Evolutionary conservation across 1,140 invertebrate species (phyloP).

Genomic region (Polypedilum pembai): DNA sequence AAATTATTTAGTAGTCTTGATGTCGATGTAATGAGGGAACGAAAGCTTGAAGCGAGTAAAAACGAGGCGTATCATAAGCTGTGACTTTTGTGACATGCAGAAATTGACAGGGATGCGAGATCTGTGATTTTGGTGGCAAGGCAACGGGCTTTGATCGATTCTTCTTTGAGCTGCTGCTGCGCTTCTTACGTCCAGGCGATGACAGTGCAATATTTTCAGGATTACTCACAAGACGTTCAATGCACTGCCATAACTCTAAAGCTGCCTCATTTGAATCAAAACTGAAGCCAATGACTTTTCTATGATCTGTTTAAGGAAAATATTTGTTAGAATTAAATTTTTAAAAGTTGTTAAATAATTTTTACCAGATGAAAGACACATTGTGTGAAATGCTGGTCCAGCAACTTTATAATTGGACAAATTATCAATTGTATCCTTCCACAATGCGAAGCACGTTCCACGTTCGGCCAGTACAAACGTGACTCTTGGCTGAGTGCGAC

Average conservation of each 20-base stretch:
- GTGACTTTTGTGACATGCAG: slow-evolving; percentile 78
- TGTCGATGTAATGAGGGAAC: slow-evolving; percentile 32
- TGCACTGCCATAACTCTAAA: slow-evolving; percentile 58
- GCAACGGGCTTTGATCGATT: slow-evolving; percentile 46
- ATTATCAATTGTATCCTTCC: slow-evolving; percentile 74
- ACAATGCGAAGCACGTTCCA: slow-evolving; percentile 77
- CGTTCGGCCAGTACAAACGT: slow-evolving; percentile 72
- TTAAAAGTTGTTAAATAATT: background rate
- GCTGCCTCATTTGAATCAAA: slow-evolving; percentile 72
- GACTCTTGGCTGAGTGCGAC: slow-evolving; percentile 61
- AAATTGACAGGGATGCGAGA: slow-evolving; percentile 80
- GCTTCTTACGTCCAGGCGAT: slow-evolving; percentile 52
- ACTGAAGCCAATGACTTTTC: slow-evolving; percentile 56
- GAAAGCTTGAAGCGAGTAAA: slow-evolving; percentile 59
- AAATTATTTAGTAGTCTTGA: slow-evolving; percentile 1
- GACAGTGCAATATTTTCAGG: slow-evolving; percentile 74
- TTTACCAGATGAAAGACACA: slow-evolving; percentile 59
- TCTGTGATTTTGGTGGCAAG: slow-evolving; percentile 70
- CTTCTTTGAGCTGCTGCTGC: slow-evolving; percentile 45
- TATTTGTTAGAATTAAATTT: background rate
- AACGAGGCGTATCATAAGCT: slow-evolving; percentile 55
- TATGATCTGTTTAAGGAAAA: slow-evolving; percentile 36
- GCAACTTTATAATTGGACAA: slow-evolving; percentile 57
- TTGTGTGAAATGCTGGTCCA: slow-evolving; percentile 70
- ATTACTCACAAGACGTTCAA: slow-evolving; percentile 64